Evolutionary conservation across 2,797 vertebrate genomes (phyloP), one percentile per base, ranked within the genome.

Genomic region (Merluccius polli): DNA sequence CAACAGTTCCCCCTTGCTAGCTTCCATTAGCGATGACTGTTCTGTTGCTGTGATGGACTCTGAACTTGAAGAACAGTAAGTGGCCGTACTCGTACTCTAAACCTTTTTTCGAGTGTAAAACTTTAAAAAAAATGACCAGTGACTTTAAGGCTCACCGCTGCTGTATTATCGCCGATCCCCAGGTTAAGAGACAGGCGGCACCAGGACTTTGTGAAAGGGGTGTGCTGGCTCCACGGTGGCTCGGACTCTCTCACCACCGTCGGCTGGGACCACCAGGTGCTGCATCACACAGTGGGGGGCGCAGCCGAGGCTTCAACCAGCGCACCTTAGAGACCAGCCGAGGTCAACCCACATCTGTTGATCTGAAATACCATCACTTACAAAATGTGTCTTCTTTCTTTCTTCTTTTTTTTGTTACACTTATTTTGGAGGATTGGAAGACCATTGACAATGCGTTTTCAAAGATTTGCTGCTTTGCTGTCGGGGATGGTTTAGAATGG

Each of bases 241-340:
- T 90, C 95, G 13, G 88, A 91, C 81, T 91, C 92, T 24, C 92
- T 99, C 76, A 98, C 96, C 0, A 98, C 97, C 0, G 94, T 95
- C 29, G 97, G 97, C 76, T 99, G 98, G 97, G 98, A 99, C 88
- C 98, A 99, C 82, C 95, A 96, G 71, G 97, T 99, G 83, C 91
- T 98, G 71, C 97, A 98, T 87, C 97, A 99, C 88, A 88, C 87
- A 0, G 84, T 96, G 67, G 79, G 31, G 73, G 67, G 81, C 0
- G 29, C 81, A 2, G n/a, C 77, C 21, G 84, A 21, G 52, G 78
- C 77, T 70, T 8, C 79, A 5, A 76, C 73, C 81, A 81, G 87
- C 32, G 77, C 82, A 30, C 81, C 87, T 33, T 93, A 91, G 79
- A 29, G 2, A 24, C 18, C 30, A 12, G 24, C 8, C 24, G 9